phyloP scores from a whole-genome alignment of 2,113 vertebrate species.

The Neogobius melanostomus region DNA sequence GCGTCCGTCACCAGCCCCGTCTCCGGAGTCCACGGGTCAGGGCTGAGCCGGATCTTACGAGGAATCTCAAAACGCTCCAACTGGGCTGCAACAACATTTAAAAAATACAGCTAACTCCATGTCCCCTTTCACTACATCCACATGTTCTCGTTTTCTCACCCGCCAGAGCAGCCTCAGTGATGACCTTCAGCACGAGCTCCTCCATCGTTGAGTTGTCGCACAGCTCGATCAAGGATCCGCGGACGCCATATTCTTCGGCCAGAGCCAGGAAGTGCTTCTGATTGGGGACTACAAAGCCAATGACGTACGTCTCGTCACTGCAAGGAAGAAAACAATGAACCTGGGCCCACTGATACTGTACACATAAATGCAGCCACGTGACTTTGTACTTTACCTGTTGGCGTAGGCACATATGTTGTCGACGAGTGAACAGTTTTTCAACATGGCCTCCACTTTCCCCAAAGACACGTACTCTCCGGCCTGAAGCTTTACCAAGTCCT shows the following conservation, averaged over 20 bases:
- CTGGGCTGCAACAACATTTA: slow-evolving; percentile 74
- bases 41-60: slow-evolving; percentile 87
- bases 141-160: slow-evolving; percentile 65
- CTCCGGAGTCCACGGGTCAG: slow-evolving; percentile 94
- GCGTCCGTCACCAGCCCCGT: slow-evolving; percentile 94
- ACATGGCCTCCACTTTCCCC: slow-evolving; percentile 91
- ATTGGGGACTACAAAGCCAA: slow-evolving; percentile 96
- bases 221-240: slow-evolving; percentile 86
- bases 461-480: slow-evolving; percentile 96
- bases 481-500: slow-evolving; percentile 96
- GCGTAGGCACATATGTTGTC: slow-evolving; percentile 98
- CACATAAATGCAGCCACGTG: too few species aligned
- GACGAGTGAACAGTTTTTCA: slow-evolving; percentile 90
- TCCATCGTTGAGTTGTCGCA: slow-evolving; percentile 87
- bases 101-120: background rate
- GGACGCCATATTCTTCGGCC: slow-evolving; percentile 81
- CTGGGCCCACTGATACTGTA: too few species aligned
- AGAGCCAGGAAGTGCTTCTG: slow-evolving; percentile 88
- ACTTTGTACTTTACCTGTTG: slow-evolving; percentile 79
- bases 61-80: slow-evolving; percentile 95
- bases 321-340: slow-evolving; percentile 5
- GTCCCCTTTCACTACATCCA: background rate
- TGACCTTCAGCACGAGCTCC: slow-evolving; percentile 85
- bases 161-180: slow-evolving; percentile 83
- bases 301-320: slow-evolving; percentile 92